Evolutionary conservation across 2,888 invertebrate genomes (phyloP).

Genomic region (Cantharis rufa): DNA sequence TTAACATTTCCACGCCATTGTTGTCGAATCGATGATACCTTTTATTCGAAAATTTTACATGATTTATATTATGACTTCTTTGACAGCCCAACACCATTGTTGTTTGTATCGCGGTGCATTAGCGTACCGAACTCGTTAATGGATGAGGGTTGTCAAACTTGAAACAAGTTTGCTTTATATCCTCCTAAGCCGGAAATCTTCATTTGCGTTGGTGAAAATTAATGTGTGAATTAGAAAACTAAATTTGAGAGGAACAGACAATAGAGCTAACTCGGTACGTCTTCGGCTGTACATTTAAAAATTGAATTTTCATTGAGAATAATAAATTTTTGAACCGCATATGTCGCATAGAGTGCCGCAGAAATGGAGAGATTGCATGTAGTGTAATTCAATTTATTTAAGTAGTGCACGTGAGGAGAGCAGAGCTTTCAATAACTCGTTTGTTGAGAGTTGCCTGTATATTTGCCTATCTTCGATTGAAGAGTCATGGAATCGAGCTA

Average conservation of each 20-base stretch:
- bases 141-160: not conserved
- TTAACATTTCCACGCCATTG: not conserved
- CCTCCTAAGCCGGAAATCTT: not conserved
- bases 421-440: conserved; percentile 18
- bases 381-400: conserved; percentile 15
- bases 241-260: not conserved
- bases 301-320: not conserved
- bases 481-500: conserved; percentile 13
- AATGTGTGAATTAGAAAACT: not conserved
- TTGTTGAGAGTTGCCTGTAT: conserved; percentile 12
- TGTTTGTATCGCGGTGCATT: not conserved
- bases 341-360: not conserved
- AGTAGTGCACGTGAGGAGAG: conserved; percentile 12
- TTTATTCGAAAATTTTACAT: not conserved
- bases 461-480: conserved; percentile 22
- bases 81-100: not conserved
- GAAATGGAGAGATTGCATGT: conserved; percentile 5
- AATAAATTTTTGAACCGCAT: conserved; percentile 2
- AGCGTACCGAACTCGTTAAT: not conserved
- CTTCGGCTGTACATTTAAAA: not conserved
- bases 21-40: not conserved
- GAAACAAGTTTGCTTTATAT: not conserved
- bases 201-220: not conserved
- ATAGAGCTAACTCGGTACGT: no score
- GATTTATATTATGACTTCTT: not conserved